Evolutionary conservation across 2,113 vertebrate genomes (phyloP), one percentile per base, ranked within the genome.

Genomic region (Nibea albiflora): DNA sequence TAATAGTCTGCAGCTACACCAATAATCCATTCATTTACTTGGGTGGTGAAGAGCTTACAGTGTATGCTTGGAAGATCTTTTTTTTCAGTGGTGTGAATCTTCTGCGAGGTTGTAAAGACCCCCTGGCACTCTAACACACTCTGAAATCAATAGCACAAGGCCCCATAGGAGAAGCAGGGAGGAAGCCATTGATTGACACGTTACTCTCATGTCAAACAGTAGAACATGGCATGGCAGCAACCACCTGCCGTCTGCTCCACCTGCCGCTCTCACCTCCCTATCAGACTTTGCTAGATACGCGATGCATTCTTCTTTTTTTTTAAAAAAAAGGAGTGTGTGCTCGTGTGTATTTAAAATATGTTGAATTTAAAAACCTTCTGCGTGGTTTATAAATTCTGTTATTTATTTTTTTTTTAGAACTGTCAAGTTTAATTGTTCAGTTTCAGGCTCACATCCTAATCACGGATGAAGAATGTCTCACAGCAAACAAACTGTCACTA

Each of bases 161-260:
- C 91, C 93, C 91, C 90, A 85, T 62, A 92, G 91, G 92, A 92
- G 91, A 87, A 66, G 83, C 83, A 68, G 83, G 89, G 89, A 91
- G 92, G 91, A 93, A 90, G 92, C 90, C 93, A 94, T 93, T 94
- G 93, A 94, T 94, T 94, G 93, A 94, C 93, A 93, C 67, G 77
- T 91, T 91, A 71, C 88, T 88, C 90, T 90, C 83, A 89, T 94
- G 93, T 94, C 92, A 92, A 92, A 92, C 92, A 92, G 85, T 81
- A 86, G 57, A 93, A 91, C 92, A 89, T 90, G 92, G 87, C 90
- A 77, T 89, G 90, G 90, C 89, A 86, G 89, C 89, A 84, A 91
- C 89, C 92, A 91, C 93, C 92, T 92, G 93, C 91, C 9, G 81
- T 87, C 73, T 72, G 70, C 89, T 89, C 83, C 93, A 91, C 90